Base-by-base conservation (phyloP, 2,888 invertebrate species). In the Orthosia gothica region DNA sequence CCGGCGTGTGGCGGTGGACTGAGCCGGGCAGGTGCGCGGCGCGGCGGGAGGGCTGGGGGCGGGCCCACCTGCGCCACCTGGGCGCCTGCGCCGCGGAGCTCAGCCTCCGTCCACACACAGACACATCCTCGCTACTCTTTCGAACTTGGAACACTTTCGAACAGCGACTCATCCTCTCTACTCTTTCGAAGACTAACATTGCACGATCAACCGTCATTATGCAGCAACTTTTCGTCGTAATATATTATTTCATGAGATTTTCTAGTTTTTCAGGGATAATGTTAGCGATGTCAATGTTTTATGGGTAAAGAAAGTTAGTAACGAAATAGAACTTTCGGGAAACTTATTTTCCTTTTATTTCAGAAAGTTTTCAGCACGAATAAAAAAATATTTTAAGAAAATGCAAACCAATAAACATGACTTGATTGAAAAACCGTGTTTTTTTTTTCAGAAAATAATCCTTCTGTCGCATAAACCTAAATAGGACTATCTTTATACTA, bases 51-150 rank as follows among this genome's bases (percentile, higher is more conserved):
- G 91, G 91, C 92, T 92, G 95, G 96, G 95, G 96, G 96, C 95
- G 95, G 96, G 94, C 94, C 95, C 94, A 96, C 96, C 96, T 96
- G 95, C 91, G 92, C 91, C 96, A 96, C 96, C 96, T 96, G 96
- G 94, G 96, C 96, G 96, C 96, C 92, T 95, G 96, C 96, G 96
- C 93, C 93, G 91, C 92, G 91, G 88, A 88, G 76, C 83, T 81
- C 84, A 82, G 79, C 88, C 91, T 92, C 89, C 89, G 88, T 78
- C 59, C 74, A 75, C 87, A 81, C 84, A 83, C 80, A 79, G 65
- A 79, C 84, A 81, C 71, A 74, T 72, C 74, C 78, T 65, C 70
- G 59, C 61, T 76, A 71, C 74, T 80, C 80, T 74, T 67, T 57
- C 67, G 57, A 73, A 75, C 40, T 40, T 40, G 40, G 40, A 40